phyloP scores from a whole-genome alignment of 1,140 invertebrate genomes.

The Hylyphantes graminicola region DNA sequence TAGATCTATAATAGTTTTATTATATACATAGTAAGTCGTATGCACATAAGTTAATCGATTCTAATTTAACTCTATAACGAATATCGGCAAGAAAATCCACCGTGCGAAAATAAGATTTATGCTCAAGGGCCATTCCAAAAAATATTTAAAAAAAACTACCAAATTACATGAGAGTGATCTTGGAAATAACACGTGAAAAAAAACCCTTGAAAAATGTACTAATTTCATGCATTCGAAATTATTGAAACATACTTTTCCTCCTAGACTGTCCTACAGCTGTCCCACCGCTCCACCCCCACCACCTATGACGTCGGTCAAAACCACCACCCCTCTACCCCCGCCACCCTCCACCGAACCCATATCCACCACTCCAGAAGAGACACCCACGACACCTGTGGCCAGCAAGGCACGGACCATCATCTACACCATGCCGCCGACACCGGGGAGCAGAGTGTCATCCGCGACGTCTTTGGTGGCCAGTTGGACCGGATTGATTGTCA shows the following conservation, averaged over 20 bases:
- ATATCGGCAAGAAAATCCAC: no score
- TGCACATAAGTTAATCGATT: no score
- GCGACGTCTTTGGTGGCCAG: background rate
- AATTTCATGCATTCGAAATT: no score
- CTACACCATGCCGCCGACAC: conserved; percentile 46
- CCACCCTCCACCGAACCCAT: conserved; percentile 8
- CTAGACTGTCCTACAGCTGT: conserved; percentile 47
- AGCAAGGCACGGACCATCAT: conserved; percentile 45
- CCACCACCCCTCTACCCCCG: conserved; percentile 28
- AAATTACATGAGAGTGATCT: no score
- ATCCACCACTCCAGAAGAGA: background rate
- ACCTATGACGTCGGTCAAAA: conserved; percentile 31
- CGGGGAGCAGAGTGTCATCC: conserved; percentile 39
- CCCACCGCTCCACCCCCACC: conserved; percentile 48
- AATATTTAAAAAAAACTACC: no score
- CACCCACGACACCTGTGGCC: background rate
- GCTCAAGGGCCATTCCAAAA: no score
- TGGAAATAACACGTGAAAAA: no score
- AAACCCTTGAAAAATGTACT: no score
- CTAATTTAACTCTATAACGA: no score
- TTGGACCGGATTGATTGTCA: background rate
- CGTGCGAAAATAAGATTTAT: no score
- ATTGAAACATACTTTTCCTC: background rate
- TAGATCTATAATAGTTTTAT: no score
- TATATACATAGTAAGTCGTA: no score